Evolutionary conservation across 2,888 invertebrate species (phyloP).

Genomic region (Branchellion lobata): DNA sequence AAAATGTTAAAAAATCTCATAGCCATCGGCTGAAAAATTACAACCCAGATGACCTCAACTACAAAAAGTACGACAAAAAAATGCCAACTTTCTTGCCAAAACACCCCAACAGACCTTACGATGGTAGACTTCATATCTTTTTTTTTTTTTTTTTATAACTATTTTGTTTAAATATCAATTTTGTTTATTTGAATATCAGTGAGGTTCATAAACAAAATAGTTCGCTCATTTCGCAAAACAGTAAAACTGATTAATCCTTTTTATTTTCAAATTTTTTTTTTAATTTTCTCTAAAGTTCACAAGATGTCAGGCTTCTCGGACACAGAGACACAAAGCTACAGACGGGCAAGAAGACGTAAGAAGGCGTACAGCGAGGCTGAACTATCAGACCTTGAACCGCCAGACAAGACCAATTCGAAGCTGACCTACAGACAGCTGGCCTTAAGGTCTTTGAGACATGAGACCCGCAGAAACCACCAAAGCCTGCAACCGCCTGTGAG

Average conservation of each 20-base stretch:
- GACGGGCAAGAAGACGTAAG: not conserved
- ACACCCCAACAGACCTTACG: conserved; percentile 33
- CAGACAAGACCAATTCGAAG: conserved; percentile 43
- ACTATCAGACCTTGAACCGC: conserved; percentile 47
- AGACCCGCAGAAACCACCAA: not conserved
- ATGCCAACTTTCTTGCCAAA: not conserved
- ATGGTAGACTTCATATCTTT: too few species aligned
- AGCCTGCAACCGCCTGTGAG: conserved; percentile 20
- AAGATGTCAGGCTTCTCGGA: conserved; percentile 26
- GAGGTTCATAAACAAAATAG: too few species aligned
- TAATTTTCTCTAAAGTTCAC: conserved; percentile 13
- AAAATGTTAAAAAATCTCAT: not conserved
- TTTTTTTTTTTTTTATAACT: not conserved
- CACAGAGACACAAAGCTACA: not conserved
- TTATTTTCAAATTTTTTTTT: not conserved
- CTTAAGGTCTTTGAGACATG: conserved; percentile 45
- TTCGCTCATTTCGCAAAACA: too few species aligned
- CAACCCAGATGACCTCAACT: conserved; percentile 31
- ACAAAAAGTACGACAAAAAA: conserved; percentile 1
- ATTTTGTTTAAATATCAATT: not conserved
- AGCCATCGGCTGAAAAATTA: not conserved
- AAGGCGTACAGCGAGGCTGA: conserved; percentile 51
- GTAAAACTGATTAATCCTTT: too few species aligned
- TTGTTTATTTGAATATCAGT: too few species aligned
- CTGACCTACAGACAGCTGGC: conserved; percentile 50